Conservation (phyloP, 2,113 vertebrate species). For the Pardalotus punctatus region DNA sequence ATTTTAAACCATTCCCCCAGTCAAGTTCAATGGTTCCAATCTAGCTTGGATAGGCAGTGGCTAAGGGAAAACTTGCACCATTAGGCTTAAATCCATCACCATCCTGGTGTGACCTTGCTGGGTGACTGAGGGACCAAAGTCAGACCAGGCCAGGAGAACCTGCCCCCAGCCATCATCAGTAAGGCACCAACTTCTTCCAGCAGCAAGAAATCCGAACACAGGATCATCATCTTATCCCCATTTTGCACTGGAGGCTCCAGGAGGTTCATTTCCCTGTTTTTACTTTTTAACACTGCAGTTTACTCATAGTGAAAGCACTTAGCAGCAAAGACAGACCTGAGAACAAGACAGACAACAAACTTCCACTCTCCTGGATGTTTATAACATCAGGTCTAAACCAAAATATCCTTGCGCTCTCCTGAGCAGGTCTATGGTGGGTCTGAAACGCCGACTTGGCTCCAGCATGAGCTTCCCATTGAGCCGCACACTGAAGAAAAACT, state of each 20-base stretch:
- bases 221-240: background rate
- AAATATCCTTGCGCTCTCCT: background rate
- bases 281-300: background rate
- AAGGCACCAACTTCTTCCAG: background rate
- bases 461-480: background rate
- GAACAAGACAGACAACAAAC: background rate
- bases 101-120: background rate
- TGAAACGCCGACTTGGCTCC: background rate
- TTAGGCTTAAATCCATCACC: background rate
- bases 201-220: background rate
- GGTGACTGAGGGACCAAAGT: background rate
- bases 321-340: background rate
- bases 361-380: background rate
- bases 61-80: background rate
- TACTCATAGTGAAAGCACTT: background rate
- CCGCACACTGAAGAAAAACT: background rate
- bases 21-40: rapidly evolving
- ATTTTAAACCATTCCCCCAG: background rate
- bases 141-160: background rate
- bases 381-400: background rate
- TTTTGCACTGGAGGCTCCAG: background rate
- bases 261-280: background rate
- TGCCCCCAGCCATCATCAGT: background rate
- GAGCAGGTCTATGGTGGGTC: background rate
- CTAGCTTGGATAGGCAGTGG: background rate